Evolutionary conservation across 2,797 vertebrate genomes (phyloP), one percentile per base, ranked within the genome.

Genomic region (Bryconaethiops microstoma): DNA sequence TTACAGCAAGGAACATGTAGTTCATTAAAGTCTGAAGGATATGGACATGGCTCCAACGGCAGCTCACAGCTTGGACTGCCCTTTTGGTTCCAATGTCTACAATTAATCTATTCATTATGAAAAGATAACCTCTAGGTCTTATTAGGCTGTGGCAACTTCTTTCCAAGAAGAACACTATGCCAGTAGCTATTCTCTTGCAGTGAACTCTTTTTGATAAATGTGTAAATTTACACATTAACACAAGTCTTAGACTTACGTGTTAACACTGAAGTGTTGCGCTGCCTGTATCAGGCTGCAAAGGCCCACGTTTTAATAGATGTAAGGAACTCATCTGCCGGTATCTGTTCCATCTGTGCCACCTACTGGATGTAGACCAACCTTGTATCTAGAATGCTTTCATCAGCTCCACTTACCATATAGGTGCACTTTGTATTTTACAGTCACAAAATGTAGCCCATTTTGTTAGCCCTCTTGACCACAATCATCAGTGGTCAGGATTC

Each of bases 201-300:
- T 39, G 17, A 40, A 29, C 48, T 7, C n/a, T 14, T 17, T 5
- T 39, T 73, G 60, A 79, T 64, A 79, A 73, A 79, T 65, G 69
- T 40, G 48, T 13, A 23, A 25, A 73, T 45, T 60, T 83, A 71
- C 75, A 80, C 85, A 85, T 45, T 7, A 77, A 84, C 83, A 84
- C 71, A 86, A 48, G 52, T 62, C 82, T 59, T 17, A 16, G 23
- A 81, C 74, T 17, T 48, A 63, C 69, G 45, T 70, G 81, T 84
- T 82, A 82, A 79, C 65, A 42, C 71, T 29, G 29, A 29, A 29
- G 29, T 1, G 29, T 29, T 29, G 29, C 29, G 29, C 29, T 29
- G 29, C 29, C 29, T 29, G 29, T 29, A 29, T 29, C 29, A 29
- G 1, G 29, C 29, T 29, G 29, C 29, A 29, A 29, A 29, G 29